phyloP scores from a whole-genome alignment of 2,888 invertebrate species.

The Pyrocoelia pectoralis region DNA sequence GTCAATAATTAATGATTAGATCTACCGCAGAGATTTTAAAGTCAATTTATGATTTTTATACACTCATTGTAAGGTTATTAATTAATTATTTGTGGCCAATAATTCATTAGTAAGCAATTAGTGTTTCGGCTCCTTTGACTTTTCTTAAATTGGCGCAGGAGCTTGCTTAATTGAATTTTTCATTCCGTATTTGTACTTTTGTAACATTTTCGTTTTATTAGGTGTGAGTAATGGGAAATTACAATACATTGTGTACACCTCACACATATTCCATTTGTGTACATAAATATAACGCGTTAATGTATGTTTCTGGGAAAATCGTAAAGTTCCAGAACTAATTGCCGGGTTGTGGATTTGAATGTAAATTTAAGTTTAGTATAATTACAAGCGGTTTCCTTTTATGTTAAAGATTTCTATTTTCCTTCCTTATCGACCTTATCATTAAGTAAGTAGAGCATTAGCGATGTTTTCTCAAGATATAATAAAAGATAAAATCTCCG shows the following conservation, averaged over 20 bases:
- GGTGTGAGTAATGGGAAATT: slow-evolving; percentile 19
- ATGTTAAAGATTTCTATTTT: slow-evolving; percentile 12
- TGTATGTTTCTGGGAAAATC: slow-evolving; percentile 26
- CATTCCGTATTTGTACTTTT: background rate
- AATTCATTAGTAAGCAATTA: slow-evolving; percentile 6
- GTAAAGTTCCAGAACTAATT: slow-evolving; percentile 26
- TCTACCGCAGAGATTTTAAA: slow-evolving; percentile 24
- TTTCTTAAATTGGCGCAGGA: background rate
- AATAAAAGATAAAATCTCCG: background rate
- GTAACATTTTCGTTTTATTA: slow-evolving; percentile 19
- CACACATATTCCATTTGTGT: slow-evolving; percentile 15
- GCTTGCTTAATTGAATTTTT: slow-evolving; percentile 2
- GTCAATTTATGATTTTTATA: slow-evolving; percentile 8
- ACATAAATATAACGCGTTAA: slow-evolving; percentile 18
- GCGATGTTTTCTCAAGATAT: background rate
- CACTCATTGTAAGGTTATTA: background rate
- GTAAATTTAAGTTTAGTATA: slow-evolving; percentile 13
- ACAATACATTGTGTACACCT: slow-evolving; percentile 16
- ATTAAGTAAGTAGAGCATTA: slow-evolving; percentile 2
- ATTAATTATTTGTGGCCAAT: slow-evolving; percentile 6
- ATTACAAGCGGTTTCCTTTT: slow-evolving; percentile 22
- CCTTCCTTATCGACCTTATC: slow-evolving; percentile 6
- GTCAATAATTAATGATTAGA: slow-evolving; percentile 30
- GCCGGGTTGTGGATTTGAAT: slow-evolving; percentile 12
- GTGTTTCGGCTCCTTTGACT: slow-evolving; percentile 6